Percentiles rank a stretch among this genome's conserved stretches.
Conservation (phyloP, 2,797 vertebrate species). For the Decapterus maruadsi region DNA sequence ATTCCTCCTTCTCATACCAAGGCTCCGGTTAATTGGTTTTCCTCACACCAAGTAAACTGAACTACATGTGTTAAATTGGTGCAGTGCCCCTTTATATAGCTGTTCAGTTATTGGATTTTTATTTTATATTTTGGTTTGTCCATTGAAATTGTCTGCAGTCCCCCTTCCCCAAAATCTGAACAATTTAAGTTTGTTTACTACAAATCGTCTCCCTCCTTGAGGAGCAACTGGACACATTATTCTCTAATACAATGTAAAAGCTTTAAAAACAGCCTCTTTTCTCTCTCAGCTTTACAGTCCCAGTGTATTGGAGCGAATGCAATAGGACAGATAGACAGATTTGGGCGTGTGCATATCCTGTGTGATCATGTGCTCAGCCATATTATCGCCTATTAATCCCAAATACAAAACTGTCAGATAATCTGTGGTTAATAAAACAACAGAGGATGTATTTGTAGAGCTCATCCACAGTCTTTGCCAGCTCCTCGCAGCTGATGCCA, state of each 20-base stretch:
- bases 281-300: conserved; percentile 4
- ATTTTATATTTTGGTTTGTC: too few species aligned
- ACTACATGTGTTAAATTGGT: neutral
- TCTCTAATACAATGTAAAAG: neutral
- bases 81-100: neutral
- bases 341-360: conserved; percentile 6
- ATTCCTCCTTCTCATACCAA: neutral
- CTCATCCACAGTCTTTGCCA: conserved; percentile 55
- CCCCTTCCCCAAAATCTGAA: neutral
- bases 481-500: conserved; percentile 35
- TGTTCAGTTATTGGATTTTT: neutral
- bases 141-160: neutral
- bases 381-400: conserved; percentile 38
- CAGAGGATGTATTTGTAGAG: conserved; percentile 51
- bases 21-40: neutral
- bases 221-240: neutral
- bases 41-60: neutral
- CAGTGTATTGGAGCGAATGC: conserved; percentile 22
- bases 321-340: conserved; percentile 32
- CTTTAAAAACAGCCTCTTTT: neutral
- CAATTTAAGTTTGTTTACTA: neutral
- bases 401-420: conserved; percentile 61
- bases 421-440: conserved; percentile 63
- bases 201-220: conserved; percentile 1
- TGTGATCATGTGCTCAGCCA: conserved; percentile 34